Evolutionary conservation across 2,797 vertebrate genomes (phyloP), one percentile per base, ranked within the genome.

Genomic region (Anguilla obscura): DNA sequence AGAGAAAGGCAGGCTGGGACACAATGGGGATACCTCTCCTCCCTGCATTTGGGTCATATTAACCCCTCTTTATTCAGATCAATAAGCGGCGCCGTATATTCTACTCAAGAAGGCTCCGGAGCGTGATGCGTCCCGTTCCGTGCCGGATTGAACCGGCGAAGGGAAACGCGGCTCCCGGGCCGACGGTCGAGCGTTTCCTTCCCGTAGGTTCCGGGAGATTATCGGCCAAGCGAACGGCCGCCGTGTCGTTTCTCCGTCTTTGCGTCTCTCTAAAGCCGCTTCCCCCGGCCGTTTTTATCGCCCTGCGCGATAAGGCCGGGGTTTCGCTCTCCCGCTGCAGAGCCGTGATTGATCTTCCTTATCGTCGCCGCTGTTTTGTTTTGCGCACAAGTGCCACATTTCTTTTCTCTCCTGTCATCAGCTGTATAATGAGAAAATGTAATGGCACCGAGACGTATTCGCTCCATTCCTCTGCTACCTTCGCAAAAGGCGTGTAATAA

Each of bases 341-440:
- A 91, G 7, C 93, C 93, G 90, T 82, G 84, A 87, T 60, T 18
- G 74, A 86, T 88, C 56, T 40, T 66, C 54, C 12, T 79, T 63
- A 86, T 86, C 71, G 76, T 83, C 30, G 48, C 87, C 87, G 80
- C 63, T 16, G 90, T 90, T 88, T 93, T 89, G 82, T 91, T 89
- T 88, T 91, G 80, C 91, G 90, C 87, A 80, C 36, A 56, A 89
- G 90, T 91, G 89, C 82, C 84, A 36, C 27, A 5, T 86, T 69
- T 69, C 30, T 71, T 50, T 71, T 74, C 87, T 86, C 69, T 86
- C 69, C 85, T 80, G 5, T 87, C 87, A 91, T 90, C 91, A 91
- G 92, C 93, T 89, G 92, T 89, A 86, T 94, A 95, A 95, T 96
- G 94, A 94, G 91, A 92, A 92, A 94, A 94, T 93, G 94, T 94